These are phyloP conservation scores for Synchiropus splendidus DNA, from an alignment of 2,113 vertebrate species.

Conservation along the genomic window DNA sequence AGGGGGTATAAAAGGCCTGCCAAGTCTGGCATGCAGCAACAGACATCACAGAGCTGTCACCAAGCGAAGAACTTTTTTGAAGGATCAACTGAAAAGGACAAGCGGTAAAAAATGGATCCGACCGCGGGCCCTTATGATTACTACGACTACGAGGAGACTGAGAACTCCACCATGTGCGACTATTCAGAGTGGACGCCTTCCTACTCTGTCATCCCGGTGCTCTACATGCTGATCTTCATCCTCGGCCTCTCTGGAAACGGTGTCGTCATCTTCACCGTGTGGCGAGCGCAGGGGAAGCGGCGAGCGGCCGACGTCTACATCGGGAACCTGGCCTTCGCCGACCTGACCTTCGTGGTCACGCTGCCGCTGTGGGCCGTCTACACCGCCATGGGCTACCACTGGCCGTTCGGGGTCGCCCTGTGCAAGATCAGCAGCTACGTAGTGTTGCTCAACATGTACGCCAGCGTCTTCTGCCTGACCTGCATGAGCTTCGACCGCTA, in stretches of 20 bases:
- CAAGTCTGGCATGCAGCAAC: conserved; percentile 26
- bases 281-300: conserved; percentile 65
- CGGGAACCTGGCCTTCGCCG: conserved; percentile 76
- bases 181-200: conserved; percentile 71
- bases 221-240: conserved; percentile 82
- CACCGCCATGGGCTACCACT: conserved; percentile 77
- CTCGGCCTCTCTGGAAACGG: conserved; percentile 77
- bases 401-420: conserved; percentile 75
- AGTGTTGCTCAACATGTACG: conserved; percentile 78
- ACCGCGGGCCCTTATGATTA: conserved; percentile 18
- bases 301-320: conserved; percentile 75
- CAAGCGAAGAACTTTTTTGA: conserved; percentile 13
- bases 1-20: conserved; percentile 49
- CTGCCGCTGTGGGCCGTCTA: conserved; percentile 80
- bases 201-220: conserved; percentile 72
- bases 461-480: conserved; percentile 81
- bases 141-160: conserved; percentile 48
- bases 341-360: conserved; percentile 79
- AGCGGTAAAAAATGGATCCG: conserved; percentile 29
- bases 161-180: conserved; percentile 60
- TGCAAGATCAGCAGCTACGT: conserved; percentile 80
- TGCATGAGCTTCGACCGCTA: conserved; percentile 80
- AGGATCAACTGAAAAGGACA: conserved; percentile 3
- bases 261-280: conserved; percentile 77
- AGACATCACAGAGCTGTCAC: conserved; percentile 24